phyloP scores from a whole-genome alignment of 2,888 invertebrate genomes.

The Dolichopus griseipennis region DNA sequence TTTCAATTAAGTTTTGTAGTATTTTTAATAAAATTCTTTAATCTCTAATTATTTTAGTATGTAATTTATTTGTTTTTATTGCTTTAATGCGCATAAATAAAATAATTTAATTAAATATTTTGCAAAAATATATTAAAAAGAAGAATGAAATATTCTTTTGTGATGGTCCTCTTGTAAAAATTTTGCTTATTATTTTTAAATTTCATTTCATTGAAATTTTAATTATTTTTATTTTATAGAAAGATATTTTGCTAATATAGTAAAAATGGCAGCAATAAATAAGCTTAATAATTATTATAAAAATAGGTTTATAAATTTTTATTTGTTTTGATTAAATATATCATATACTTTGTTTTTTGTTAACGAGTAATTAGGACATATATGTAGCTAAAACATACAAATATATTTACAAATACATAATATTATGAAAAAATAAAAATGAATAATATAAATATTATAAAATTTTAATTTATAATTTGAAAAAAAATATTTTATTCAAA shows the following conservation, averaged over 20 bases:
- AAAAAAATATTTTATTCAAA: no score
- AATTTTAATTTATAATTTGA: no score
- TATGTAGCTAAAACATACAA: no score
- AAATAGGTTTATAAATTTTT: neutral
- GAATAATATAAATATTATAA: no score
- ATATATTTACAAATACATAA: no score
- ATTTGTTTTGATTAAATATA: neutral
- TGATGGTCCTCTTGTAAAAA: neutral
- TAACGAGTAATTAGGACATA: no score
- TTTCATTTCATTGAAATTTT: neutral
- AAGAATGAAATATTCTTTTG: neutral
- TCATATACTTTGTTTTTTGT: no score
- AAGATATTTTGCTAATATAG: neutral
- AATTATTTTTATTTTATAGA: neutral
- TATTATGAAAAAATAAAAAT: no score
- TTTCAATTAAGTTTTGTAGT: no score
- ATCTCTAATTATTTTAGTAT: no score
- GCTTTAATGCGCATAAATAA: neutral
- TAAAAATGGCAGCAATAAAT: slow-evolving; percentile 4
- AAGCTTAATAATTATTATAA: neutral
- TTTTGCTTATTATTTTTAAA: neutral
- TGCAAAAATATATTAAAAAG: neutral
- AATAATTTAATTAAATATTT: neutral
- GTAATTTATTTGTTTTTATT: no score
- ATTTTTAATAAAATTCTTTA: no score